Evolutionary conservation across 1,140 invertebrate species (phyloP).

Genomic region (Eufriesea mexicana): DNA sequence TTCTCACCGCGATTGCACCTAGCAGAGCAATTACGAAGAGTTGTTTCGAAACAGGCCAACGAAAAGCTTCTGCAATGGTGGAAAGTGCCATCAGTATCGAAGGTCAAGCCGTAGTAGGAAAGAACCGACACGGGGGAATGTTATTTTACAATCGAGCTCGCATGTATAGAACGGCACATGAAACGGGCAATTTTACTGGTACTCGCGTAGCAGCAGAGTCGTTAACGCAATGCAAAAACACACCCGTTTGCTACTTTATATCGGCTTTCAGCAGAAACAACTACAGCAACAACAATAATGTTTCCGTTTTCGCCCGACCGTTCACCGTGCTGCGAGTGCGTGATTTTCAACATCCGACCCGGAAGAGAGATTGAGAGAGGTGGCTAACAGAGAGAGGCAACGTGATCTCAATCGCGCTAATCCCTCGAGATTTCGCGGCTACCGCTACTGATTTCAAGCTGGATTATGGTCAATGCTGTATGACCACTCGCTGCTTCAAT

Average conservation of each 20-base stretch:
- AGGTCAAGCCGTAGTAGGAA: conserved; percentile 13
- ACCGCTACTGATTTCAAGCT: conserved; percentile 49
- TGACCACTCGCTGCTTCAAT: neutral
- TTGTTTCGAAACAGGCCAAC: neutral
- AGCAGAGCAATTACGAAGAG: conserved; percentile 33
- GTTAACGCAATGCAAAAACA: conserved; percentile 64
- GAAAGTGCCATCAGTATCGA: neutral
- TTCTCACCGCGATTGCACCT: conserved; percentile 19
- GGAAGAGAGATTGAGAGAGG: neutral
- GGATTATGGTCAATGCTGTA: conserved; percentile 50
- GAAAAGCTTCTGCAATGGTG: conserved; percentile 1
- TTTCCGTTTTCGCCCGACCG: conserved; percentile 20
- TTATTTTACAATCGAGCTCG: conserved; percentile 48
- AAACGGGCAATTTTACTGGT: conserved; percentile 62
- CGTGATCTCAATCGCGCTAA: conserved; percentile 33
- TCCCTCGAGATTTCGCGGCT: conserved; percentile 49
- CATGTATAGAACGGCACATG: conserved; percentile 23
- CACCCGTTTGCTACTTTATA: conserved; percentile 49
- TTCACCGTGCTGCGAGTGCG: conserved; percentile 32
- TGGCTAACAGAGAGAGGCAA: neutral
- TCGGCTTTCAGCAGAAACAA: conserved; percentile 57
- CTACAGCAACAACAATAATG: conserved; percentile 43
- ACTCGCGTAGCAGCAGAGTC: conserved; percentile 7
- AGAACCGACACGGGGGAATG: conserved; percentile 38
- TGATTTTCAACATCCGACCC: conserved; percentile 35